Conservation (phyloP, 2,888 invertebrate species). For the Punctoribates punctum region DNA sequence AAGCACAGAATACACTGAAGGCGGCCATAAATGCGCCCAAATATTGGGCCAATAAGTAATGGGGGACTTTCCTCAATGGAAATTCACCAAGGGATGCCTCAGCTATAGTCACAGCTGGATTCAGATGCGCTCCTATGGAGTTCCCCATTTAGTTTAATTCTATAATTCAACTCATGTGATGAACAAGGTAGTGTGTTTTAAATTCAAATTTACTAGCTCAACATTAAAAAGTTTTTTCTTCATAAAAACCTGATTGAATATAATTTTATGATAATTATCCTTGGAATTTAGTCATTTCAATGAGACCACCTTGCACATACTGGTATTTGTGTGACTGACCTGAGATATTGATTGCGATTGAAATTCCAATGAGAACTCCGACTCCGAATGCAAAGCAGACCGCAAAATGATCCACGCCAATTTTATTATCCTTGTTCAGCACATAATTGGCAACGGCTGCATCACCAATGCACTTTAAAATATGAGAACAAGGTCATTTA, state of each 20-base stretch:
- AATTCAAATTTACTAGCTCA: too few species aligned
- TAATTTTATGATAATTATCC: too few species aligned
- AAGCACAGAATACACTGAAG: slow-evolving; percentile 42
- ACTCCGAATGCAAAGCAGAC: slow-evolving; percentile 54
- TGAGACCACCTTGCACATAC: not conserved
- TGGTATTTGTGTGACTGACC: slow-evolving; percentile 26
- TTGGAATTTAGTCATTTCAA: too few species aligned
- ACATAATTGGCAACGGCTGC: slow-evolving; percentile 37
- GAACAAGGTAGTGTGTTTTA: too few species aligned
- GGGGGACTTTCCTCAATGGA: slow-evolving; percentile 52
- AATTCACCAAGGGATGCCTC: slow-evolving; percentile 54
- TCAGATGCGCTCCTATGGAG: not conserved
- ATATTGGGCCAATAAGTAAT: slow-evolving; percentile 53
- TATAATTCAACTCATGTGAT: not conserved
- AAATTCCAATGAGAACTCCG: slow-evolving; percentile 40
- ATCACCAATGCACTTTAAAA: slow-evolving; percentile 31
- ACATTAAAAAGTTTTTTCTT: too few species aligned
- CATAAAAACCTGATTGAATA: too few species aligned
- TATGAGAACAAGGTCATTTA: not conserved
- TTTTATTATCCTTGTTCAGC: slow-evolving; percentile 24
- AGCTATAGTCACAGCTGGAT: slow-evolving; percentile 43
- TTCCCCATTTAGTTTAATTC: not conserved
- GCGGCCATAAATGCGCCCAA: slow-evolving; percentile 48
- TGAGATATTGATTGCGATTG: slow-evolving; percentile 37
- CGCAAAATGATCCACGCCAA: slow-evolving; percentile 41